Evolutionary conservation across 2,888 invertebrate genomes (phyloP).

Genomic region (Nomada fabriciana): DNA sequence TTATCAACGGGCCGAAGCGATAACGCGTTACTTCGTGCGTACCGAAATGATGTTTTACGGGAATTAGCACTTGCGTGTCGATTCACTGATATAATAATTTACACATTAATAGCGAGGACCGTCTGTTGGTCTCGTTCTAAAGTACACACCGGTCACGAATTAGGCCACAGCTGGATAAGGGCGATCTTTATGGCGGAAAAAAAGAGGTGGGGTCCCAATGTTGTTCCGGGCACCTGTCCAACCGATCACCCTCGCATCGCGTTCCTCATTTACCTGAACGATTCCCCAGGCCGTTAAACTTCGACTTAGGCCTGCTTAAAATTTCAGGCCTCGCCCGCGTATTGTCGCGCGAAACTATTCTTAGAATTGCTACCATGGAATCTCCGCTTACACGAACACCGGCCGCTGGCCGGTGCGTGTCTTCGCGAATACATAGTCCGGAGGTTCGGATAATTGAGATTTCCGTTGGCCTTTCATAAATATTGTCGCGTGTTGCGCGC

Average conservation of each 20-base stretch:
- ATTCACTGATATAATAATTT: constrained; percentile 58
- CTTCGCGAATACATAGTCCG: neutral
- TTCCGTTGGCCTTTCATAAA: constrained; percentile 5
- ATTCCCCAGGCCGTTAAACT: constrained; percentile 57
- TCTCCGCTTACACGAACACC: neutral
- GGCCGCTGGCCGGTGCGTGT: neutral
- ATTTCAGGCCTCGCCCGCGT: constrained; percentile 29
- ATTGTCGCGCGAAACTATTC: constrained; percentile 30
- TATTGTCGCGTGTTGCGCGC: constrained; percentile 5
- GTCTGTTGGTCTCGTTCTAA: constrained; percentile 23
- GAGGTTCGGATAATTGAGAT: constrained; percentile 17
- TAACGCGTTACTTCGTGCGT: constrained; percentile 31
- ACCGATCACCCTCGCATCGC: constrained; percentile 8
- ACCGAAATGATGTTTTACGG: constrained; percentile 14
- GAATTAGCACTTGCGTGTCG: constrained; percentile 69
- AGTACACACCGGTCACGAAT: constrained; percentile 65
- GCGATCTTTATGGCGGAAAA: constrained; percentile 62
- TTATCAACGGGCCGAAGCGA: constrained; percentile 46
- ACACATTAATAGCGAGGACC: constrained; percentile 68
- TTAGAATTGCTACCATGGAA: neutral
- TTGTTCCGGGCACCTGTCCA: constrained; percentile 64
- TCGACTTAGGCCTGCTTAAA: constrained; percentile 21
- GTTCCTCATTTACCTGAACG: constrained; percentile 44
- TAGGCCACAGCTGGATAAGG: constrained; percentile 72
- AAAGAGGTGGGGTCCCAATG: constrained; percentile 37